Base-by-base conservation (phyloP, 2,113 vertebrate species). In the Phalacrocorax brasilianus region DNA sequence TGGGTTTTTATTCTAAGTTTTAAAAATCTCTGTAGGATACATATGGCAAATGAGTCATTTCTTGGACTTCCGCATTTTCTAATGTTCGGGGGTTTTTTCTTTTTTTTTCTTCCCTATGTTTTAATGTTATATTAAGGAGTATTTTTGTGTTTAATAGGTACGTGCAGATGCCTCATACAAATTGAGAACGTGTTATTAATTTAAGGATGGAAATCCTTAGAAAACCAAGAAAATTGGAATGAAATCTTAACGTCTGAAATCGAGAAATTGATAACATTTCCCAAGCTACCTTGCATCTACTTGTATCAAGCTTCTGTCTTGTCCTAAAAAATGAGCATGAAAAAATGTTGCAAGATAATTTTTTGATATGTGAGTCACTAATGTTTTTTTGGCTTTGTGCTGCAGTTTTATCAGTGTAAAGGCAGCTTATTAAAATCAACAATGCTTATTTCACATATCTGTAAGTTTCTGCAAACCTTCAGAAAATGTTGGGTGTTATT, bases 31-130 rank as follows among this genome's bases (percentile, higher is more conserved):
- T 72, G 44, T 71, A 52, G 24, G 35, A 65, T 87, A 28, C 62
- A 71, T 91, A 56, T 75, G 65, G 89, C 11, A 91, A 78, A 59
- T 85, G 65, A 91, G 53, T 88, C 1, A 85, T 91, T 76, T 84
- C 20, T 83, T 70, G 33, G 81, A 62, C 33, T 81, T 89, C 26
- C 8, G 23, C 27, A 9, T 68, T 84, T 93, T 80, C 38, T 95
- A 15, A 73, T 80, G 8, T 66, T 76, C 40, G n/a, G 32, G 0
- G 0, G 1, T 45, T 42, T 45, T 18, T 55, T 55, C 2, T 1
- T 0, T 6, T 42, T 71, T 26, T 71, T 26, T 15, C 27, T 63
- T 84, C 5, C 6, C 20, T 38, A 1, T 77, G 11, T 82, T 67
- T 90, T 82, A 68, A 72, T 63, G 35, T 55, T 33, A 8, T 66